These are phyloP conservation scores for Chrysochloris asiatica DNA, from an alignment of 2,113 vertebrate species.

Conservation along the genomic window DNA sequence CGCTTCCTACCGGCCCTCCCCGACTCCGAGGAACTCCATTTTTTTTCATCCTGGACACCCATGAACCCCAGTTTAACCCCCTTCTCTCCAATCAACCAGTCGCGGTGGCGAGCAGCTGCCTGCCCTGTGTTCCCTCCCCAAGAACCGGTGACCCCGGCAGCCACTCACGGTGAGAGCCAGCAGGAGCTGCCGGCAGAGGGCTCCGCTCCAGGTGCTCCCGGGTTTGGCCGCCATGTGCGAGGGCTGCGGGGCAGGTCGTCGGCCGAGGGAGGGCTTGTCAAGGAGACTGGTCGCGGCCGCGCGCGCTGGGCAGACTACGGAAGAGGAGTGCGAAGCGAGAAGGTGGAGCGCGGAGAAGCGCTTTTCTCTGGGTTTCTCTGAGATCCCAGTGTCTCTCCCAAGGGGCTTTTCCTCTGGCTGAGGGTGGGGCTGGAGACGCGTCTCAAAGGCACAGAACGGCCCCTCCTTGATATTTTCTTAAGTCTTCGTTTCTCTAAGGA, in stretches of 20 bases:
- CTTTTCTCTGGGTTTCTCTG: constrained; percentile 20
- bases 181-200: constrained; percentile 39
- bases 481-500: constrained; percentile 45
- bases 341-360: neutral
- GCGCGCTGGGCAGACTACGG: too few relatives aligned
- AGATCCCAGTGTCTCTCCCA: neutral
- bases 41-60: too few relatives aligned
- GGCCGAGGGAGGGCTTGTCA: neutral
- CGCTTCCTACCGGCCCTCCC: neutral
- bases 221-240: constrained; percentile 51
- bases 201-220: neutral
- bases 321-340: neutral
- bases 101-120: too few relatives aligned
- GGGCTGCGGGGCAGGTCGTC: neutral
- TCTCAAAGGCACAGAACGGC: neutral
- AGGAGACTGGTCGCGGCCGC: too few relatives aligned
- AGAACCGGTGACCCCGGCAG: neutral
- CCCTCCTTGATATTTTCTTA: constrained; percentile 61
- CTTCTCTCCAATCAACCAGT: too few relatives aligned
- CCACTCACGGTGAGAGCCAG: constrained; percentile 72
- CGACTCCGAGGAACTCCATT: neutral
- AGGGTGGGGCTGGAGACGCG: constrained; percentile 66
- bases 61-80: neutral
- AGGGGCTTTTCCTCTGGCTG: constrained; percentile 71
- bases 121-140: neutral